These are phyloP conservation scores for Crocallis elinguaria DNA, from an alignment of 2,888 invertebrate species.

Conservation along the genomic window DNA sequence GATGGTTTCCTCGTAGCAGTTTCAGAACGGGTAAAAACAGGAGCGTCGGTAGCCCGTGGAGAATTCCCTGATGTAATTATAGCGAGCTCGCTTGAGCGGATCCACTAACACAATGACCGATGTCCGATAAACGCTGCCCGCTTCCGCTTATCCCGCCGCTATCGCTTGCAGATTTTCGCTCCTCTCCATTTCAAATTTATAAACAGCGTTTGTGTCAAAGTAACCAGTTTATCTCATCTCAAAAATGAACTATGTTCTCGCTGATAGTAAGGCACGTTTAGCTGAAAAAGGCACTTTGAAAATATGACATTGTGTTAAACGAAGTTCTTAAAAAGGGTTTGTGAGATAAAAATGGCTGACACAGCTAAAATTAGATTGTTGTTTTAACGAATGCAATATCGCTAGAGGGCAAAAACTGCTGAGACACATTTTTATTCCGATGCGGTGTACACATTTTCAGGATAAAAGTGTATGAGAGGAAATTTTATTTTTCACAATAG, in stretches of 20 bases:
- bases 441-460: conserved; percentile 5
- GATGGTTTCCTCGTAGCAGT: conserved; percentile 38
- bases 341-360: conserved; percentile 29
- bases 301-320: conserved; percentile 21
- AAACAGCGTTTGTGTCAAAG: conserved; percentile 14
- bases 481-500: neutral
- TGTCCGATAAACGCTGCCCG: conserved; percentile 58
- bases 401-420: conserved; percentile 3
- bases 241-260: conserved; percentile 10
- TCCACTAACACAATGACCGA: conserved; percentile 76
- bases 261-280: conserved; percentile 19
- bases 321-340: conserved; percentile 27
- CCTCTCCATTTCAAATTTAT: neutral
- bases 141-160: conserved; percentile 30
- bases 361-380: conserved; percentile 30
- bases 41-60: conserved; percentile 47
- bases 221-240: conserved; percentile 23
- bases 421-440: neutral
- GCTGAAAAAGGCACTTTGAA: conserved; percentile 30
- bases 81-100: conserved; percentile 63
- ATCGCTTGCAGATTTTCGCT: neutral
- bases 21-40: conserved; percentile 61
- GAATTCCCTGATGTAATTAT: conserved; percentile 82
- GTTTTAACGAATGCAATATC: conserved; percentile 27
- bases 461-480: conserved; percentile 2